Evolutionary conservation across 2,797 vertebrate species (phyloP).

Genomic region (Neostethus bicornis): DNA sequence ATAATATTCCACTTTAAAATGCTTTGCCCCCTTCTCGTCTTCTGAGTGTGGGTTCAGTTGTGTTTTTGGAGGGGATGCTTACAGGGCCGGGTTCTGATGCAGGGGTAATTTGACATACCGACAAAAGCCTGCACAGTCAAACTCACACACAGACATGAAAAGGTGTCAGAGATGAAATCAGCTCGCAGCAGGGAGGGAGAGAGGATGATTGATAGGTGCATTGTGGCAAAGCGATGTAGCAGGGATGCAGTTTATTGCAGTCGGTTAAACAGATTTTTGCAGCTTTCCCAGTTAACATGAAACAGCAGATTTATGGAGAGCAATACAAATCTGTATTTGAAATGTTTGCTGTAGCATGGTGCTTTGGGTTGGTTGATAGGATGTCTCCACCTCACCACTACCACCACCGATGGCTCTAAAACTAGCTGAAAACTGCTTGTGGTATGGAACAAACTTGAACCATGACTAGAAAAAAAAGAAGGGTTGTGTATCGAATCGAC

Average conservation of each 20-base stretch:
- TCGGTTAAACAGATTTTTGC: conserved; percentile 32
- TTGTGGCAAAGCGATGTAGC: conserved; percentile 30
- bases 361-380: conserved; percentile 16
- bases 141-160: conserved; percentile 44
- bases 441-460: conserved; percentile 32
- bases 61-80: conserved; percentile 25
- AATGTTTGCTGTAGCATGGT: conserved; percentile 7
- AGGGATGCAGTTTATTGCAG: conserved; percentile 42
- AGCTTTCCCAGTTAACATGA: conserved; percentile 6
- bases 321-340: conserved; percentile 8
- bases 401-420: conserved; percentile 41
- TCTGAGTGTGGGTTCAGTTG: conserved; percentile 13
- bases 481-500: conserved; percentile 45
- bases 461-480: conserved; percentile 3
- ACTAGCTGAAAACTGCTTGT: conserved; percentile 47
- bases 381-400: neutral
- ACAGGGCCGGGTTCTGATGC: conserved; percentile 47
- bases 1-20: conserved; percentile 27
- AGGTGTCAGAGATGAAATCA: conserved; percentile 67
- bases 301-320: conserved; percentile 13
- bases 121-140: conserved; percentile 44
- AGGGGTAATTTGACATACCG: conserved; percentile 59
- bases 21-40: conserved; percentile 1
- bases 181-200: conserved; percentile 43
- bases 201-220: conserved; percentile 60